These are phyloP conservation scores for Drosophila barbarae DNA, from an alignment of 2,888 invertebrate genomes.

Conservation along the genomic window DNA sequence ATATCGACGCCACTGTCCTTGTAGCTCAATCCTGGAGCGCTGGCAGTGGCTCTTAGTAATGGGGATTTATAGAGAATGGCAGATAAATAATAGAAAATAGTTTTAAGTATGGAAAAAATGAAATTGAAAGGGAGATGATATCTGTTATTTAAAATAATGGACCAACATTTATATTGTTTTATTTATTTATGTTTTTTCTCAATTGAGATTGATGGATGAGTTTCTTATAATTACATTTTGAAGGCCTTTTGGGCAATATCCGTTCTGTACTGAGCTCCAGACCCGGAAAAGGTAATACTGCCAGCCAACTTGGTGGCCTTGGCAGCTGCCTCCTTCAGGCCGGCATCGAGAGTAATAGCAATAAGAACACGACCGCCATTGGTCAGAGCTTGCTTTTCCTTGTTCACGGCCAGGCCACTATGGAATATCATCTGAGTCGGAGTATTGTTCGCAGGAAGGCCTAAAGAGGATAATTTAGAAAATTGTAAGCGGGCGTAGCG, in stretches of 20 bases:
- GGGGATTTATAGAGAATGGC: neutral
- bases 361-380: constrained; percentile 95
- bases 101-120: neutral
- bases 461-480: constrained; percentile 73
- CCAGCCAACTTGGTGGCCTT: constrained; percentile 87
- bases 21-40: constrained; percentile 84
- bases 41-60: constrained; percentile 28
- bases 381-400: constrained; percentile 85
- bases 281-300: constrained; percentile 89
- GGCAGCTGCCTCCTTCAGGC: constrained; percentile 86
- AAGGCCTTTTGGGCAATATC: constrained; percentile 95
- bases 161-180: neutral
- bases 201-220: neutral
- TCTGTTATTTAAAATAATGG: neutral
- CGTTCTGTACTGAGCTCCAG: constrained; percentile 90
- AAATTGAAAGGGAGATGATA: neutral
- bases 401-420: constrained; percentile 87
- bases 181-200: constrained; percentile 4
- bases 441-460: constrained; percentile 78
- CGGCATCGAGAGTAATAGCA: constrained; percentile 85
- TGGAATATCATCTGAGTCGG: constrained; percentile 85
- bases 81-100: neutral
- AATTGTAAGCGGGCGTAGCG: rapidly evolving
- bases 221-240: constrained; percentile 83
- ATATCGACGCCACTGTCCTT: constrained; percentile 96